Evolutionary conservation across 2,888 invertebrate genomes (phyloP).

Genomic region (Stomorhina lunata): DNA sequence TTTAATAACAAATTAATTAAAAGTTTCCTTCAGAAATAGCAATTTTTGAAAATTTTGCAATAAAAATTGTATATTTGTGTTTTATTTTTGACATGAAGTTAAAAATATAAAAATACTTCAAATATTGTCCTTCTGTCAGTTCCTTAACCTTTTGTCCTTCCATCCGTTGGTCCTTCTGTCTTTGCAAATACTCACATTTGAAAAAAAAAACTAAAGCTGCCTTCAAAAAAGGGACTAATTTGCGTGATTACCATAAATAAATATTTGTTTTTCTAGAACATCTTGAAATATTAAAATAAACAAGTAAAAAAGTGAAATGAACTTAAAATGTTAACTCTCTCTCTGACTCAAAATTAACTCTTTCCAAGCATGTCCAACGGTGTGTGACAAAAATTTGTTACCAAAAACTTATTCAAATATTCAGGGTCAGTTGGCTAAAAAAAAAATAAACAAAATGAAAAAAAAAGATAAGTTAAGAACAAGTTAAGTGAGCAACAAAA

Average conservation of each 20-base stretch:
- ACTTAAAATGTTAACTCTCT: background rate
- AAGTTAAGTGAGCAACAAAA: conserved; percentile 9
- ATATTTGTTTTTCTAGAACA: background rate
- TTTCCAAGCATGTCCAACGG: conserved; percentile 5
- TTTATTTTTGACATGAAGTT: no score
- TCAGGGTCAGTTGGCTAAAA: conserved; percentile 30
- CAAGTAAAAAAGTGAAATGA: background rate
- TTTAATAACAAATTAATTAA: no score
- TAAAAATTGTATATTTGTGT: no score
- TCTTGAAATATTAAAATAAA: background rate
- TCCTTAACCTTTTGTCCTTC: background rate
- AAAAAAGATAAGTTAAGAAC: background rate
- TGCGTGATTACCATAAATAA: conserved; percentile 22
- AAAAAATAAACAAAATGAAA: background rate
- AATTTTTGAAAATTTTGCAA: no score
- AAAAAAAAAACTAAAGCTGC: no score
- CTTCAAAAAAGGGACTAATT: conserved; percentile 12
- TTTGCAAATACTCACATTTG: background rate
- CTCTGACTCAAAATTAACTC: background rate
- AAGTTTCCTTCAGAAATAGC: no score
- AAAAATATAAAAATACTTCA: background rate
- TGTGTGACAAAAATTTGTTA: no score
- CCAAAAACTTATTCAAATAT: conserved; percentile 41
- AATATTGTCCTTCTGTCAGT: background rate
- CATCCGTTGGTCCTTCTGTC: background rate